These are phyloP conservation scores for Lithosia quadra DNA, from an alignment of 2,888 invertebrate species.

Conservation along the genomic window DNA sequence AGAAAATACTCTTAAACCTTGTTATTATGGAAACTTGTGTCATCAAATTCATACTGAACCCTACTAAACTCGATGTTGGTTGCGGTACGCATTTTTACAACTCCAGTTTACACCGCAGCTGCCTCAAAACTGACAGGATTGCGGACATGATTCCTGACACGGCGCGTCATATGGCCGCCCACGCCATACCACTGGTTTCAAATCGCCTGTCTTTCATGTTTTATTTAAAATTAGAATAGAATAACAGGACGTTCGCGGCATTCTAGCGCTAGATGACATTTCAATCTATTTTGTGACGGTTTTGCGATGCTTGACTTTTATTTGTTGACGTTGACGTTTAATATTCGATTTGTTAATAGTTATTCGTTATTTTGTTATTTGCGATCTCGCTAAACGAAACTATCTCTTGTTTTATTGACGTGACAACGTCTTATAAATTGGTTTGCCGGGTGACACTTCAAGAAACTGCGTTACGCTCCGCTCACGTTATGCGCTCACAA, in stretches of 20 bases:
- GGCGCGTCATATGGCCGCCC: neutral
- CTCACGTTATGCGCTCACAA: no score
- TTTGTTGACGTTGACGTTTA: neutral
- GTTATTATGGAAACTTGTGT: neutral
- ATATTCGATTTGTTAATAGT: neutral
- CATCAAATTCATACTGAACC: neutral
- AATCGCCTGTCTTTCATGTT: neutral
- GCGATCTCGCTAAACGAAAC: neutral
- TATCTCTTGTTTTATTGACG: neutral
- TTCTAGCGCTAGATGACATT: neutral
- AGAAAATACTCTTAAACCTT: no score
- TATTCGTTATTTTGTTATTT: neutral
- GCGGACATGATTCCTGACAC: neutral
- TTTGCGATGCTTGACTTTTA: neutral
- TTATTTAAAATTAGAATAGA: neutral
- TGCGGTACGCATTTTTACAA: neutral
- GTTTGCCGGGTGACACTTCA: no score
- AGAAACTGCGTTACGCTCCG: no score
- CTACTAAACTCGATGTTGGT: neutral
- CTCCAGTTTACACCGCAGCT: neutral
- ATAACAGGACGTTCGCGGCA: neutral
- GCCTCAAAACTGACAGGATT: slow-evolving; percentile 1
- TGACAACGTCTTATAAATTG: no score
- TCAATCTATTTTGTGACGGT: neutral
- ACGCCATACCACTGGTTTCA: neutral